Conservation (phyloP, 2,797 vertebrate species). For the Liparis tanakae region DNA sequence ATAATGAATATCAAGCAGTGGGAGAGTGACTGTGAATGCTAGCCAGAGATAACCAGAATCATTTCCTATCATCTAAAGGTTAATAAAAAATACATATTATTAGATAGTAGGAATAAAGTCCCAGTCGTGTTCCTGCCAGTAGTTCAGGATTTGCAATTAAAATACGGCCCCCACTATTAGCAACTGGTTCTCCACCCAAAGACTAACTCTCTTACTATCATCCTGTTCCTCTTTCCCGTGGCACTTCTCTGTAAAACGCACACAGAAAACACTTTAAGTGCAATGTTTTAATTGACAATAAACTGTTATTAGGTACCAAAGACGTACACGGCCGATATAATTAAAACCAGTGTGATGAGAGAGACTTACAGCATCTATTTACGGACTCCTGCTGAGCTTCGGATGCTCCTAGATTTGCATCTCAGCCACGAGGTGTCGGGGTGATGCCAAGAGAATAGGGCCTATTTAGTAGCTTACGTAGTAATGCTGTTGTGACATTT, state of each 20-base stretch:
- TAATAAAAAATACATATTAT: background rate
- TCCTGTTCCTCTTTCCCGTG: background rate
- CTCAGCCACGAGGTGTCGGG: background rate
- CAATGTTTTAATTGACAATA: conserved; percentile 9
- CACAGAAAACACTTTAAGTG: background rate
- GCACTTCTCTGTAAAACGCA: background rate
- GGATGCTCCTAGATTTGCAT: conserved; percentile 12
- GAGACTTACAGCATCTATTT: conserved; percentile 29
- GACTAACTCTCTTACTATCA: background rate
- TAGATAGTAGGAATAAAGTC: background rate
- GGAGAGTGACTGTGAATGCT: background rate
- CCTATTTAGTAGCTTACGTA: background rate
- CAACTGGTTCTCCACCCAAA: background rate
- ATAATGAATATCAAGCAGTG: conserved; percentile 9
- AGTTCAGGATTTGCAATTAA: background rate
- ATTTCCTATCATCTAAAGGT: background rate
- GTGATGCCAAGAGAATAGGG: background rate
- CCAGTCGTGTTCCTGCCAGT: background rate
- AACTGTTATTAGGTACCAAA: conserved; percentile 43
- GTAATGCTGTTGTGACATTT: background rate
- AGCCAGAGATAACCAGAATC: background rate
- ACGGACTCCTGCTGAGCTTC: conserved; percentile 10
- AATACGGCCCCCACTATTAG: background rate
- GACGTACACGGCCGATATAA: conserved; percentile 24
- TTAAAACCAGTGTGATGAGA: conserved; percentile 38